Evolutionary conservation across 2,113 vertebrate species (phyloP), one percentile per base, ranked within the genome.

Genomic region (Periophthalmus modestus): DNA sequence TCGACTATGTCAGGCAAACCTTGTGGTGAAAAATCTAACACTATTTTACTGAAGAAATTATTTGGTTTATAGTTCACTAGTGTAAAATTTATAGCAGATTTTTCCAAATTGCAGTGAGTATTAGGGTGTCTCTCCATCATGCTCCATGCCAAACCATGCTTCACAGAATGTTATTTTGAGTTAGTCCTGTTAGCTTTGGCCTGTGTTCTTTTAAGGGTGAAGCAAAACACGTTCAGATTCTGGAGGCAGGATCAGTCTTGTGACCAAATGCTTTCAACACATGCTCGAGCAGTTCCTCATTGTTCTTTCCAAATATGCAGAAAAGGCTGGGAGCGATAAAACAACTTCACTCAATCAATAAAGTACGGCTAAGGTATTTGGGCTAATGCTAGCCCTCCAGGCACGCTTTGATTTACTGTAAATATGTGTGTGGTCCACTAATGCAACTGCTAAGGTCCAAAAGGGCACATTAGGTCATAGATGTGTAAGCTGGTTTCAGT

Each of bases 261-360:
- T 83, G 82, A 85, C 50, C 43, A 66, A 73, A 72, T 57, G 7
- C 65, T 73, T 69, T 83, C 21, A 52, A 77, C 61, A 77, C 75
- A 21, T 67, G 23, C 36, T 76, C 1, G 3, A 72, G 50, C 52
- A 61, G 68, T 82, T 85, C 72, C 82, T 74, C 34, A 11, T 65
- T 75, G 9, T 67, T 62, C 65, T 75, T 52, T 72, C 48, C 65
- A 54, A 57, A 69, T 28, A 24, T 59, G 23, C 52, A 5, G 10
- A 46, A 47, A 43, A 48, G 33, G 58, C 61, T 34, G 34, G 16
- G 48, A 79, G 59, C 54, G 72, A 58, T 57, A 1, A 62, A 34
- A 52, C 28, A 0, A 66, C 50, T 73, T 63, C 2, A 59, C 50
- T 54, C 47, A 74, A 55, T 66, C 57, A 69, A 24, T 69, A 24